Base-by-base conservation (phyloP, 2,113 vertebrate species). In the Sisor rabdophorus region DNA sequence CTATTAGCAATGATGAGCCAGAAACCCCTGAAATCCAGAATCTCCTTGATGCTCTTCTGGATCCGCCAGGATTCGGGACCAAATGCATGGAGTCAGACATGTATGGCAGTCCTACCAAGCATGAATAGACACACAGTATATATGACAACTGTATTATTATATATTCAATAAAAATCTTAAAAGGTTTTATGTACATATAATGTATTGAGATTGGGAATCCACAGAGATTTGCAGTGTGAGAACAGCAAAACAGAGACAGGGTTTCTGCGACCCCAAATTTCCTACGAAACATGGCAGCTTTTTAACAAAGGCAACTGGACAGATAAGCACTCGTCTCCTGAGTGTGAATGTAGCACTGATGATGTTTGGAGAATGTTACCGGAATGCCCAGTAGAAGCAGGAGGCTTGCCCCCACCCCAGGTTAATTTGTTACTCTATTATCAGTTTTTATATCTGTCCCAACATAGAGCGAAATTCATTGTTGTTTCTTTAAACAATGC, bases 331-430 rank as follows among this genome's bases (percentile, higher is more conserved):
- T 88, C 92, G 0, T 95, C 94, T 9, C 95, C 94, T 0, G 82
- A 82, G 0, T 98, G 95, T 55, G 86, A 75, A 83, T 97, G 95
- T 79, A 96, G 95, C 75, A 89, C 85, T 0, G 85, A 90, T 0
- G 84, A 91, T 0, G 59, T 89, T 36, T 90, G 83, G 9, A 89
- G 89, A 77, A 95, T 96, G 92, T 89, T 98, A 9, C 95, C 95
- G 0, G 85, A 93, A 22, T 98, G 96, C 61, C 93, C 94, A 0
- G 70, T 83, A 0, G 92, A 90, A 0, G 95, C 95, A 0, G 94
- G 95, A 0, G 94, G 95, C 0, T 83, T 89, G 40, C 93, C 93
- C 0, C 94, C 95, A 0, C 92, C 94, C n/a, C 94, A 98, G 94
- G 94, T 93, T 78, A 44, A 44, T 44, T 10, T 44, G 80, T 17